Conservation (phyloP, 1,140 invertebrate genomes). For the Cepaea nemoralis region DNA sequence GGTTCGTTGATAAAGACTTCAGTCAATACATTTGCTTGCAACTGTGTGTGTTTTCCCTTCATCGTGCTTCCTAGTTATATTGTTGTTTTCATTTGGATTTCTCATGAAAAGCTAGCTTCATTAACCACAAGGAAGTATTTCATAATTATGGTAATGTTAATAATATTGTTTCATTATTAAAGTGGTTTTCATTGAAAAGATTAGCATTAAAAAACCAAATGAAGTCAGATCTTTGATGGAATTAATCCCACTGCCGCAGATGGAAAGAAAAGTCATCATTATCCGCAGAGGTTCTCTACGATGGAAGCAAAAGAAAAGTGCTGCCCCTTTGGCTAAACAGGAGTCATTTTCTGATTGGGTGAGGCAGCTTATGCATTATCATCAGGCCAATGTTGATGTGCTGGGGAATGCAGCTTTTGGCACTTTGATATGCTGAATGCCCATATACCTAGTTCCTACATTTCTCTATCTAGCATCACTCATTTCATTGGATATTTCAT, state of each 20-base stretch:
- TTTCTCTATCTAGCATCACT: neutral
- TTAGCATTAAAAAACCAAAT: neutral
- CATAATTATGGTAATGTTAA: no score
- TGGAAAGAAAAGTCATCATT: conserved; percentile 40
- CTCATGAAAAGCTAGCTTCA: no score
- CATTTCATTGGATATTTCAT: neutral
- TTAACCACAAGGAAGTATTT: no score
- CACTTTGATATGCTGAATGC: neutral
- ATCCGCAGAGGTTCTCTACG: conserved; percentile 44
- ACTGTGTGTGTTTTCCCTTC: no score
- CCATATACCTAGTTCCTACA: neutral
- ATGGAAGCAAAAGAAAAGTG: conserved; percentile 39
- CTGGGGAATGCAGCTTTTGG: conserved; percentile 4
- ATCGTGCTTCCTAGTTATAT: no score
- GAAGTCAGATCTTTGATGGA: conserved; percentile 33
- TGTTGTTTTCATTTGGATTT: no score
- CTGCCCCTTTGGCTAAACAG: conserved; percentile 68
- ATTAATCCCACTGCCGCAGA: conserved; percentile 36
- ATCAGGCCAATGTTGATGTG: conserved; percentile 10
- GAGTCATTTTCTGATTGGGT: conserved; percentile 70
- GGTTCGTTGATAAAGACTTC: no score
- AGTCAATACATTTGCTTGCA: no score
- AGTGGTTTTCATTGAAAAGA: neutral
- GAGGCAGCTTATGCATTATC: conserved; percentile 27
- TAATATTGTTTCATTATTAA: neutral